These are phyloP conservation scores for Notarius lentiginosus DNA, from an alignment of 2,113 vertebrate species.

Conservation along the genomic window DNA sequence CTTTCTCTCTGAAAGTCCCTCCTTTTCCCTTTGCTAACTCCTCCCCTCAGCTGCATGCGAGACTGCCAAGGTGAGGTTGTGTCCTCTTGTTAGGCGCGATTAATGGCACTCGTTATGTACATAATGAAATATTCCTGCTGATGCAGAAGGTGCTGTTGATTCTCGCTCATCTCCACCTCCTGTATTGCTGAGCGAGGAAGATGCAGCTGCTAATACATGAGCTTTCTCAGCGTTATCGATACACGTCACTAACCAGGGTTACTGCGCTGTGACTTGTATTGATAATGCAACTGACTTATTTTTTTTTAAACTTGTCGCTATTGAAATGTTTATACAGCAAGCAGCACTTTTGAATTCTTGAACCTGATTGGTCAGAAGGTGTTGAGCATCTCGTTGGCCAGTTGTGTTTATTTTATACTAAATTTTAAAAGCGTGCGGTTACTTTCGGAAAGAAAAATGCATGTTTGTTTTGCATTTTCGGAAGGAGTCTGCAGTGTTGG, in stretches of 20 bases:
- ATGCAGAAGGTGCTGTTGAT: slow-evolving; percentile 66
- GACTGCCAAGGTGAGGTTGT: slow-evolving; percentile 76
- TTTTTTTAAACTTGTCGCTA: not conserved
- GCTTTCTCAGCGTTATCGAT: not conserved
- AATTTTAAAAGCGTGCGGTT: not conserved
- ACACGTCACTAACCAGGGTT: not conserved
- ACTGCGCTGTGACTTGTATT: not conserved
- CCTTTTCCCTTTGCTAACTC: slow-evolving; percentile 51
- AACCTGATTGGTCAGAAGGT: not conserved
- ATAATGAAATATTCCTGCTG: slow-evolving; percentile 76
- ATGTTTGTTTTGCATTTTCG: not conserved
- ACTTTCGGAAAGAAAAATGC: no score
- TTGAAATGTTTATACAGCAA: not conserved
- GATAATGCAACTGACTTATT: not conserved
- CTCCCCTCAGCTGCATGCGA: slow-evolving; percentile 58
- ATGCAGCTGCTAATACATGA: not conserved
- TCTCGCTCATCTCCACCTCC: slow-evolving; percentile 28
- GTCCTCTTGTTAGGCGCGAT: slow-evolving; percentile 78
- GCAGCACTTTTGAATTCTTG: not conserved
- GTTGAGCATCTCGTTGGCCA: not conserved
- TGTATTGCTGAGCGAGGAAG: slow-evolving; percentile 25
- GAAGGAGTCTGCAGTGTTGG: not conserved
- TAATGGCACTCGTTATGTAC: slow-evolving; percentile 77
- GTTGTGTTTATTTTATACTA: not conserved
- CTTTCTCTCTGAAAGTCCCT: not conserved